Base-by-base conservation (phyloP, 92 coral and sea anemone species). In the Plumapathes pennacea region DNA sequence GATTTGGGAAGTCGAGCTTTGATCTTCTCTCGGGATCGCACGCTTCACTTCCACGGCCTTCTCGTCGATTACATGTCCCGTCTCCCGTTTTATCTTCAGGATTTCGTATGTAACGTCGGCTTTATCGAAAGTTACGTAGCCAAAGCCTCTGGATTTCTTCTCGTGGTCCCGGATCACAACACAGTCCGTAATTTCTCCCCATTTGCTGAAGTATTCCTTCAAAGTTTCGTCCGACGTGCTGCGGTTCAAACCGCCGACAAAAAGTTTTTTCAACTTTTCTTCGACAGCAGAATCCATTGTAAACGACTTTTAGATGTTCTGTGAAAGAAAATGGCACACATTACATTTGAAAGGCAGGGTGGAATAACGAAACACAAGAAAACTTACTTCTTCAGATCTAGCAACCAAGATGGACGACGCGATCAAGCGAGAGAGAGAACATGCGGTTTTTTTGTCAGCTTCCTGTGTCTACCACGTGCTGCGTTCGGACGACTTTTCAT, bases 11-110 rank as follows among this genome's bases (percentile, higher is more conserved):
- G 85, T 76, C 0, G 68, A 10, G 60, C 77, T 83, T 3, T 69
- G 38, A 25, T 91, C 96, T 51, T 83, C 95, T 20, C 97, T 82
- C 3, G 97, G 97, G 32, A 91, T 91, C 27, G 97, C 97, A 21
- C 95, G 84, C 44, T 88, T 91, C 45, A 91, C 97, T 50, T 91
- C 97, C 7, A 84, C 90, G 47, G 75, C 84, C 33, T 88, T 91
- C 20, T 80, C 88, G 33, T 85, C 97, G 46, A 91, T 84, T 20
- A 0, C 27, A 26, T 88, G 96, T 14, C 91, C 91, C 1, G 60
- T 58, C 4, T 74, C 69, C 22, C 64, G 64, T 59, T 85, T 80
- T 40, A 54, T 79, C 27, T 39, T 38, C 10, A 88, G 66, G 17
- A 85, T 82, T 21, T 68, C 42, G 31, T 69, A 67, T 2, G 95